These are phyloP conservation scores for Paragorgia papillata DNA, from an alignment of 92 coral and sea anemone species.

Conservation along the genomic window DNA sequence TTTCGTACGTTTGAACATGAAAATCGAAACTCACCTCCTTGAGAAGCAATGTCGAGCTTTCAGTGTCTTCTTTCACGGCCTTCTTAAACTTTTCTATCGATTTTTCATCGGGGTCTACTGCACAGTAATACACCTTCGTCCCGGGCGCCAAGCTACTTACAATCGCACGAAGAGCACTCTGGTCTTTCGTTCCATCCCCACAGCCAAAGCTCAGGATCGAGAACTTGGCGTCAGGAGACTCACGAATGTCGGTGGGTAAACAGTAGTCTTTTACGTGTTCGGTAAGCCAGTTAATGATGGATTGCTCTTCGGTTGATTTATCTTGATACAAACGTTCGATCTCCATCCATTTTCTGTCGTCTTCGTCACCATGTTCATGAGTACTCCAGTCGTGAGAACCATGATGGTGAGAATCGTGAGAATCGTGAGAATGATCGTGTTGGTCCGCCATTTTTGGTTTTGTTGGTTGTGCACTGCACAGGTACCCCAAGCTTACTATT, in stretches of 20 bases:
- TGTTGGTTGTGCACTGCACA: too few species aligned
- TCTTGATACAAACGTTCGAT: constrained; percentile 13
- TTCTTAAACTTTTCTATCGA: constrained; percentile 9
- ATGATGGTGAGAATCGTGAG: too few species aligned
- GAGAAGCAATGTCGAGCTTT: not conserved
- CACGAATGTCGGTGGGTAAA: not conserved
- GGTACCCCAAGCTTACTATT: too few species aligned
- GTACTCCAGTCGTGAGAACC: too few species aligned
- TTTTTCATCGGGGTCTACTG: constrained; percentile 20
- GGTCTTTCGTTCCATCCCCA: constrained; percentile 22
- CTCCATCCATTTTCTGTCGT: constrained; percentile 17
- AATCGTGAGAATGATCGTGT: too few species aligned
- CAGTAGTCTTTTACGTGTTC: constrained; percentile 15
- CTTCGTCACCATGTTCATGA: not conserved
- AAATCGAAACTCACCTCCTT: constrained; percentile 5
- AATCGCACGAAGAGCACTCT: constrained; percentile 1
- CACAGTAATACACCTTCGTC: constrained; percentile 7
- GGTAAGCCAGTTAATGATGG: constrained; percentile 16
- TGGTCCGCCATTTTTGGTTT: too few species aligned
- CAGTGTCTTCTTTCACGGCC: not conserved
- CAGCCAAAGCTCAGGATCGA: constrained; percentile 40
- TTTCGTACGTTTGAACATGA: constrained; percentile 21
- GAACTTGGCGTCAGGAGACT: not conserved
- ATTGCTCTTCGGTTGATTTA: constrained; percentile 25
- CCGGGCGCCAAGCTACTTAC: not conserved